Conservation (phyloP, 2,113 vertebrate species). For the Nymphicus hollandicus region DNA sequence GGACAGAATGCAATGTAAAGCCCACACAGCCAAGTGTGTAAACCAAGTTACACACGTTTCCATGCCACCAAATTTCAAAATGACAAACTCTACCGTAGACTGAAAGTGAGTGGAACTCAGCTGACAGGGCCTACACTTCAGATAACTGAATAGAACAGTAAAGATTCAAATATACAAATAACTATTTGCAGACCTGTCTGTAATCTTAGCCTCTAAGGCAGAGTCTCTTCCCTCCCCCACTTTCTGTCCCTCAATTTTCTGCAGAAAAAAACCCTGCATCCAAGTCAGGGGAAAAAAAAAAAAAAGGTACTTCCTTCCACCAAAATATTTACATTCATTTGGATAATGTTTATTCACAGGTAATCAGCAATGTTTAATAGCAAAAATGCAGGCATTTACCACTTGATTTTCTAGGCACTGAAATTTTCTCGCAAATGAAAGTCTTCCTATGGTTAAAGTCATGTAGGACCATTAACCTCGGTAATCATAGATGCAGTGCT, state of each 20-base stretch:
- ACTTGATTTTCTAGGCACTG: background rate
- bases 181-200: background rate
- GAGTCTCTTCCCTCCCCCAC: too few species aligned
- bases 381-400: background rate
- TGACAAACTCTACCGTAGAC: background rate
- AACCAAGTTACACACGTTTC: background rate
- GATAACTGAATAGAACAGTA: background rate
- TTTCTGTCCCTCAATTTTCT: background rate
- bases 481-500: fast-evolving
- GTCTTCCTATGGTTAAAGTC: background rate
- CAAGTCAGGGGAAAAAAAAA: background rate
- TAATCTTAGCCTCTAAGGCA: background rate
- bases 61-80: background rate
- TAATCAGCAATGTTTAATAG: background rate
- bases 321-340: background rate
- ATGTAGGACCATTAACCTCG: background rate
- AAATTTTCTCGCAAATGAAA: background rate
- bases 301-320: background rate
- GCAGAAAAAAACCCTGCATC: background rate
- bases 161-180: background rate
- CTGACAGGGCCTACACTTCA: background rate
- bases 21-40: background rate
- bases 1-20: background rate
- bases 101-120: background rate
- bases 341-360: background rate